Percentiles rank a stretch among this genome's conserved stretches.
phyloP scores from a whole-genome alignment of 1,140 invertebrate species.

The Apis dorsata region DNA sequence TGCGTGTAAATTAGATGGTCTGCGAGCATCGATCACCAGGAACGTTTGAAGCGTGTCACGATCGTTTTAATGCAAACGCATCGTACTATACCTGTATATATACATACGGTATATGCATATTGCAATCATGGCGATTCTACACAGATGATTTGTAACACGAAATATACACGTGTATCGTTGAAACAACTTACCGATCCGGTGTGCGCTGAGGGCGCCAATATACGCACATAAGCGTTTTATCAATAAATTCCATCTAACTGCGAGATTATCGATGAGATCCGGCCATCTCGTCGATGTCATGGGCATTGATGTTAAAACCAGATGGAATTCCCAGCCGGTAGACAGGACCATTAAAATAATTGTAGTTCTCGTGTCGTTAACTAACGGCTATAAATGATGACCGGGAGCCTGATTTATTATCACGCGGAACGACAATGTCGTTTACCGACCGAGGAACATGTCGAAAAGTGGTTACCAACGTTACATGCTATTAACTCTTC shows the following conservation, averaged over 20 bases:
- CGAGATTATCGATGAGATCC: slow-evolving; percentile 23
- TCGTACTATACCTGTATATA: background rate
- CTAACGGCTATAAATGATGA: slow-evolving; percentile 42
- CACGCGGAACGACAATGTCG: slow-evolving; percentile 26
- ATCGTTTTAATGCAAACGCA: background rate
- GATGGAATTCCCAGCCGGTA: slow-evolving; percentile 32
- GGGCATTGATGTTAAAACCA: background rate
- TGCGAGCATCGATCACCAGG: slow-evolving; percentile 14
- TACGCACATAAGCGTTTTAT: slow-evolving; percentile 30
- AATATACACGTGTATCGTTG: background rate
- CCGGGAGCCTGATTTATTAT: slow-evolving; percentile 33
- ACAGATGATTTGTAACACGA: background rate
- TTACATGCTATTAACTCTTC: slow-evolving; percentile 29
- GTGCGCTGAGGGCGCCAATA: background rate
- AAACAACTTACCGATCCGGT: slow-evolving; percentile 1
- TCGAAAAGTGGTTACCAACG: slow-evolving; percentile 2
- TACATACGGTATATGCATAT: too few relatives aligned
- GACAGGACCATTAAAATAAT: slow-evolving; percentile 48
- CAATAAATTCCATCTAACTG: slow-evolving; percentile 32
- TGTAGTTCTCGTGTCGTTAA: slow-evolving; percentile 45
- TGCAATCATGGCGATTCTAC: background rate
- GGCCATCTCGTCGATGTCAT: background rate
- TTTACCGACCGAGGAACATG: slow-evolving; percentile 11
- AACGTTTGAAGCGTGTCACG: background rate
- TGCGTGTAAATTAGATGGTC: slow-evolving; percentile 22